Percentiles rank a stretch among this genome's conserved stretches.
Conservation (phyloP, 2,113 vertebrate genomes). For the Lophochroa leadbeateri region DNA sequence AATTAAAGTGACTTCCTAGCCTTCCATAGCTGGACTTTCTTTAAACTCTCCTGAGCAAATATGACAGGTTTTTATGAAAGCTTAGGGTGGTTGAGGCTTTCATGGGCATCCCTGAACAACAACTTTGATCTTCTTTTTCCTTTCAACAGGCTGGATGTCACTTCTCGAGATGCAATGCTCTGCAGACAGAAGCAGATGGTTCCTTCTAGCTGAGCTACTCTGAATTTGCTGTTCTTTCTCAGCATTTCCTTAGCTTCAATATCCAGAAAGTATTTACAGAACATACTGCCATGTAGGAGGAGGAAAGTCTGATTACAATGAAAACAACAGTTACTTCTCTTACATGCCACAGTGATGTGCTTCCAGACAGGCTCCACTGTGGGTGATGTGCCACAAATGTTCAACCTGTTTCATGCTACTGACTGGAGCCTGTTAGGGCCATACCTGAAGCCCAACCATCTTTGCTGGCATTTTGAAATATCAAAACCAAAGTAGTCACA, state of each 20-base stretch:
- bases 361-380: neutral
- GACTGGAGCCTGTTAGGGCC: neutral
- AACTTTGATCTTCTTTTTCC: neutral
- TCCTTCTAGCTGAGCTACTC: slow-evolving; percentile 36
- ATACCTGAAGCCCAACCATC: neutral
- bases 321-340: slow-evolving; percentile 1
- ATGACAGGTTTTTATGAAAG: neutral
- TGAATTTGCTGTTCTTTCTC: slow-evolving; percentile 40
- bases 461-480: neutral
- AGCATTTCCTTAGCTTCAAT: neutral
- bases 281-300: slow-evolving; percentile 1
- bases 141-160: neutral
- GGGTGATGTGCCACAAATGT: neutral
- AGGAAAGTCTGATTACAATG: neutral
- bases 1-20: neutral
- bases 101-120: neutral
- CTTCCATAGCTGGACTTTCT: neutral
- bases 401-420: neutral
- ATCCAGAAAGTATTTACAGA: slow-evolving; percentile 28
- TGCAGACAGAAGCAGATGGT: slow-evolving; percentile 43
- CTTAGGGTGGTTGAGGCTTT: neutral
- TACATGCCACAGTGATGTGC: neutral
- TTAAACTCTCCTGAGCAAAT: neutral
- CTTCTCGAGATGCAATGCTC: neutral
- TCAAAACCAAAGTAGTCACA: neutral